Base-by-base conservation (phyloP, 2,113 vertebrate species). In the Tupaia chinensis region DNA sequence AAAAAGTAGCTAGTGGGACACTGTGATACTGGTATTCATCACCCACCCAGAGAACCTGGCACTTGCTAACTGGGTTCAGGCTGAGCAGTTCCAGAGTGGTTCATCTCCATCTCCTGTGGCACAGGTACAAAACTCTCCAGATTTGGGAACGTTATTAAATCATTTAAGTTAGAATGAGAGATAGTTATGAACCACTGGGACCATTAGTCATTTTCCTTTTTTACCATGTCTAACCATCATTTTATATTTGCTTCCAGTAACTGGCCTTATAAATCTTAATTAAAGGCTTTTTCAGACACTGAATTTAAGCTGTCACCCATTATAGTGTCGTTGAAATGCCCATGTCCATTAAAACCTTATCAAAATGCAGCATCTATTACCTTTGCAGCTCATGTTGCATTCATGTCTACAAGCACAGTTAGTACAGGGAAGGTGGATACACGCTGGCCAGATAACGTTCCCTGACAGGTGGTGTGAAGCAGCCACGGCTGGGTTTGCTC, bases 201-300 rank as follows among this genome's bases (percentile, higher is more conserved):
- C 92, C 54, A 80, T 96, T 91, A 89, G 5, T 92, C 89, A 95
- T 53, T 34, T 95, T 25, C 69, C 29, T 89, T 97, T 97, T 96
- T 95, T 73, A 72, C 20, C 8, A 68, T 53, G 93, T 96, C 85
- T 91, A 95, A 76, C 19, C 70, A 87, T 95, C 44, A 87, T 94
- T 87, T 97, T 94, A 94, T 96, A 93, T 97, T 97, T 97, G 94
- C 44, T 98, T 89, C 73, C 4, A 94, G 58, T 93, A 93, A 56
- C 72, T 94, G 72, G 85, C 73, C 74, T 96, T 96, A 91, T 97
- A 98, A 97, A 97, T 97, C 85, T 97, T 97, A 98, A 98, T 97
- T 97, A 98, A 98, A 95, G 60, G 1, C 9, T 65, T 97, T 95
- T 74, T 88, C 22, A 69, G 53, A 95, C 83, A 86, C 93, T 95